Percentiles rank a stretch among this genome's conserved stretches.
Conservation (phyloP, 2,888 invertebrate genomes). For the Ectemnius cavifrons region DNA sequence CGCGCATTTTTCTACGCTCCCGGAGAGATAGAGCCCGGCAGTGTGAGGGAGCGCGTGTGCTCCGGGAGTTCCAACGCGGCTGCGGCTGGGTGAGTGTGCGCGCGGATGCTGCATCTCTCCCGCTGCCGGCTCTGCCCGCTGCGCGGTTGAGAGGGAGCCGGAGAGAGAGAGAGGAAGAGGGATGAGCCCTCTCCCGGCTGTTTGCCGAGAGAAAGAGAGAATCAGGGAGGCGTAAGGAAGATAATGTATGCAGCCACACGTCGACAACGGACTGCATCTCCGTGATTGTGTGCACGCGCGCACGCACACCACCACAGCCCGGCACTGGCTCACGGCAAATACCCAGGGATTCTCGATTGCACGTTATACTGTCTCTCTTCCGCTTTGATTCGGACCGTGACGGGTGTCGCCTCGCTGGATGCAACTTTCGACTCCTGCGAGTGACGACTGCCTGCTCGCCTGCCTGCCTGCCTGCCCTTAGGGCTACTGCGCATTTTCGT, state of each 20-base stretch:
- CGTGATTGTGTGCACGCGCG: constrained; percentile 7
- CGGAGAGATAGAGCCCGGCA: neutral
- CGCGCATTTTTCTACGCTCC: constrained; percentile 66
- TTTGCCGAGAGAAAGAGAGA: no score
- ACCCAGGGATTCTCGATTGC: constrained; percentile 48
- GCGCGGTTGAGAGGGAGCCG: constrained; percentile 50
- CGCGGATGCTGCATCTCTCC: constrained; percentile 15
- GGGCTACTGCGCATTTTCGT: constrained; percentile 46
- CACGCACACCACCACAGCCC: neutral
- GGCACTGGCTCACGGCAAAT: constrained; percentile 28
- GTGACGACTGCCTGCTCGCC: neutral
- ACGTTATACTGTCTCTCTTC: constrained; percentile 50
- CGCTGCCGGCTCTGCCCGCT: constrained; percentile 37
- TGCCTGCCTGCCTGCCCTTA: constrained; percentile 6
- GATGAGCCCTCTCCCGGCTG: no score
- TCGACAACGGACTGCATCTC: constrained; percentile 46
- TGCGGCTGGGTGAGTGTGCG: constrained; percentile 31
- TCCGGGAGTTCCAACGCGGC: constrained; percentile 46
- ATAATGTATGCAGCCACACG: constrained; percentile 77
- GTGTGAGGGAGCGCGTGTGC: constrained; percentile 43
- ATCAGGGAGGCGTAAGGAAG: constrained; percentile 47
- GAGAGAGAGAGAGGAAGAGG: constrained; percentile 2
- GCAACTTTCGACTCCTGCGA: constrained; percentile 15
- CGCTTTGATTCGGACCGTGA: no score
- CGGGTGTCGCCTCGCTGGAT: constrained; percentile 28